These are phyloP conservation scores for Anabacerthia variegaticeps DNA, from an alignment of 2,797 vertebrate species.

Conservation along the genomic window DNA sequence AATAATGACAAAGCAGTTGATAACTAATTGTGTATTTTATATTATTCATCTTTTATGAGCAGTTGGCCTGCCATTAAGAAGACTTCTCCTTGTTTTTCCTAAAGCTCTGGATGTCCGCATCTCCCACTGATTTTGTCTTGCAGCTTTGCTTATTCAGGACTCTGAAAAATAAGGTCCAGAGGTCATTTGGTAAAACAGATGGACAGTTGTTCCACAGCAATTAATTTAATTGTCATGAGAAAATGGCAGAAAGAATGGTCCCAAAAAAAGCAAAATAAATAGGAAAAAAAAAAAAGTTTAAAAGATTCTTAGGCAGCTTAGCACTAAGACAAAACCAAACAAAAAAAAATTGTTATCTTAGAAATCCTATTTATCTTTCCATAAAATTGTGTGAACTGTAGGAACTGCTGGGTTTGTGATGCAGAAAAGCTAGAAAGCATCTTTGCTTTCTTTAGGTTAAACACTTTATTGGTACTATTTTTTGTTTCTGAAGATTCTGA, in stretches of 20 bases:
- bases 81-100: not conserved
- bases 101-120: not conserved
- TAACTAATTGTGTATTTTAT: not conserved
- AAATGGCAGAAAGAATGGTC: not conserved
- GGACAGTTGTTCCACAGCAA: not conserved
- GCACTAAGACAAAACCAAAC: not conserved
- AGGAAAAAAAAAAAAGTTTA: not conserved
- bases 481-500: not conserved
- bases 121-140: not conserved
- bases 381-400: not conserved
- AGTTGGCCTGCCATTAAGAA: not conserved
- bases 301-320: not conserved
- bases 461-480: not conserved
- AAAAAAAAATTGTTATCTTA: not conserved
- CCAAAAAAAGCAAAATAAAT: not conserved
- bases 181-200: not conserved
- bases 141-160: not conserved
- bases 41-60: not conserved
- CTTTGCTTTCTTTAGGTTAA: rapidly evolving
- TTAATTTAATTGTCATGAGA: not conserved
- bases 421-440: not conserved
- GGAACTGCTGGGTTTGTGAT: not conserved
- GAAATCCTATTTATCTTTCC: not conserved
- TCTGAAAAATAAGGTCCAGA: not conserved
- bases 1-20: not conserved